These are phyloP conservation scores for Neodontobutis hainanensis DNA, from an alignment of 2,113 vertebrate species.

Conservation along the genomic window DNA sequence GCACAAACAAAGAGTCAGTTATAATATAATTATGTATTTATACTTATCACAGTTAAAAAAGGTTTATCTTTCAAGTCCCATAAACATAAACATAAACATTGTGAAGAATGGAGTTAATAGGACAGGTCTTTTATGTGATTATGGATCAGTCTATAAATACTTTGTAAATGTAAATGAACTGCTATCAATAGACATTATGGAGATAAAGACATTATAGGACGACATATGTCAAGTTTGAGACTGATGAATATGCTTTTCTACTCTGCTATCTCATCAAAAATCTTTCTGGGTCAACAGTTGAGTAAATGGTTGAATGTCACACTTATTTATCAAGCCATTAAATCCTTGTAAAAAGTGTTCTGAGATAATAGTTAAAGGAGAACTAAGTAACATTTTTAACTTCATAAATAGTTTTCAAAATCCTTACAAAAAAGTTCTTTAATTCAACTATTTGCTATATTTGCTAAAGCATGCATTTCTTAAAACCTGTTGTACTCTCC, in stretches of 20 bases:
- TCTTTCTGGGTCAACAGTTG: background rate
- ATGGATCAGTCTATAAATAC: too few relatives aligned
- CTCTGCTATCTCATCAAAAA: background rate
- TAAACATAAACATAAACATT: conserved; percentile 1
- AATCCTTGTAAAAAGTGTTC: too few relatives aligned
- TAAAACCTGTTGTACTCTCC: background rate
- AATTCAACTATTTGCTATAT: background rate
- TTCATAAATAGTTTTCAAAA: too few relatives aligned
- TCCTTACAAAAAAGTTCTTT: background rate
- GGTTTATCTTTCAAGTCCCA: background rate
- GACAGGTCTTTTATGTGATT: background rate
- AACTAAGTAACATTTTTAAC: too few relatives aligned
- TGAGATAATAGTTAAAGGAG: too few relatives aligned
- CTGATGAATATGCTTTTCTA: background rate
- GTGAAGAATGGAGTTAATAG: background rate
- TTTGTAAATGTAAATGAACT: too few relatives aligned
- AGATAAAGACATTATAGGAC: background rate
- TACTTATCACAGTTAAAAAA: background rate
- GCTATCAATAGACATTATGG: too few relatives aligned
- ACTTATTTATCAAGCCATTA: too few relatives aligned
- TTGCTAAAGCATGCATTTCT: conserved; percentile 2
- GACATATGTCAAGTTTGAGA: background rate
- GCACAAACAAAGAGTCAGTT: background rate
- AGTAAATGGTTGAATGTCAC: background rate
- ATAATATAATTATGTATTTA: background rate